Evolutionary conservation across 2,113 vertebrate genomes (phyloP), one percentile per base, ranked within the genome.

Genomic region (Chionodraco myersi): DNA sequence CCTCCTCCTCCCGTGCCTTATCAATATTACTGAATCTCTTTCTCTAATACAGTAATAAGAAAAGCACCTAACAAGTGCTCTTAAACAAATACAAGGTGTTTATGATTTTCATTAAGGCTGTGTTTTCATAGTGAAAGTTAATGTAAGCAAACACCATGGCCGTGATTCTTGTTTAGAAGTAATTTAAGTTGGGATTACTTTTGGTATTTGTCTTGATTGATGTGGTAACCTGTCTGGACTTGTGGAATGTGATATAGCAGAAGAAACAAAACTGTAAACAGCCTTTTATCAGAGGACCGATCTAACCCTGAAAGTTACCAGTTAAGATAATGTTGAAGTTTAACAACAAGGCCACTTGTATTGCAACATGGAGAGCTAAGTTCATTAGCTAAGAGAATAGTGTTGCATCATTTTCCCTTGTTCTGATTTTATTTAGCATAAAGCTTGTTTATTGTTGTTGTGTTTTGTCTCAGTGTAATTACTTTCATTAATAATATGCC

Each of bases 401-500:
- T 26, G 63, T 34, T 64, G 52, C 52, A 63, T 49, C 11, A 15
- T 6, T 52, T 64, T 45, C 26, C 16, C 6, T 64, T 75, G 30
- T 64, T 70, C 26, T 59, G 61, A 23, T 36, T 34, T 72, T 44
- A 67, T 71, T 21, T 57, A 36, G 41, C 62, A 67, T 36, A n/a
- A 2, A 36, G 47, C 16, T 16, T 52, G 64, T 63, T 75, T 56
- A 48, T 64, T 82, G 21, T 45, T 52, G 57, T 26, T 63, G 72
- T 61, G 58, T 62, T 80, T 82, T 64, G 52, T 76, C 66, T 65
- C 66, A 36, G 15, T 76, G 47, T 82, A 72, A 75, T 75, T 75
- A 69, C 72, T 75, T 72, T 72, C 53, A 66, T 82, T 82, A 53
- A 75, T 75, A 76, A 65, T 67, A 41, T 60, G 67, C 61, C 56